Percentiles rank a stretch among this genome's conserved stretches.
Conservation (phyloP, 2,888 invertebrate species). For the Lapara coniferarum region DNA sequence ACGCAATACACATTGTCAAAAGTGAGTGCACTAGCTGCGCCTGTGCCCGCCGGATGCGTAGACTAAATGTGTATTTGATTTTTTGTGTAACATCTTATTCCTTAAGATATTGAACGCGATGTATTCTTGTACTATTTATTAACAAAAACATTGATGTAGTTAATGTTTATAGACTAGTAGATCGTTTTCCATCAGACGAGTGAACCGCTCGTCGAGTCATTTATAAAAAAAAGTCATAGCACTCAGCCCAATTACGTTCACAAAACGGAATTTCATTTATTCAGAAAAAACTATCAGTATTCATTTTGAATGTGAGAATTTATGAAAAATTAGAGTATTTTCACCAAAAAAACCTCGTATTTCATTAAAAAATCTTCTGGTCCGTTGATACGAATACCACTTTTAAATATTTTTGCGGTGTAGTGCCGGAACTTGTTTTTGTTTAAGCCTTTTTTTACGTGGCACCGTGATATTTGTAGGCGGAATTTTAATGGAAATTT, state of each 20-base stretch:
- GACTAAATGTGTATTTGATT: too few relatives aligned
- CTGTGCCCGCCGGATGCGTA: too few relatives aligned
- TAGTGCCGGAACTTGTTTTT: conserved; percentile 1
- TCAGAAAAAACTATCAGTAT: background rate
- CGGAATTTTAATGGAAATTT: background rate
- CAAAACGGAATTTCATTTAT: background rate
- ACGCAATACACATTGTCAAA: too few relatives aligned
- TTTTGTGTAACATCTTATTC: too few relatives aligned
- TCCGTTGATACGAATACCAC: background rate
- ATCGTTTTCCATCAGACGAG: background rate
- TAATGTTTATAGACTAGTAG: too few relatives aligned
- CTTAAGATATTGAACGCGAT: too few relatives aligned
- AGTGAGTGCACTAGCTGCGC: too few relatives aligned
- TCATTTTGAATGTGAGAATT: conserved; percentile 11
- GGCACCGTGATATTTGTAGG: background rate
- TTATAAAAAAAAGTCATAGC: background rate
- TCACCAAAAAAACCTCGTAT: background rate
- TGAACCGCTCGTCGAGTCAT: background rate
- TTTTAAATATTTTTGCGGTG: background rate
- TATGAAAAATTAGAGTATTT: background rate
- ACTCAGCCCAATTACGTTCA: background rate
- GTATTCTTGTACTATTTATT: too few relatives aligned
- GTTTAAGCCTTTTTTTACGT: background rate
- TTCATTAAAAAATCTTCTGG: conserved; percentile 12
- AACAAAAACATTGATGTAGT: too few relatives aligned